A percentile compares a stretch with the other conserved stretches of the same genome.
Evolutionary conservation across 2,113 vertebrate genomes (phyloP).

Genomic region (Silurus meridionalis): DNA sequence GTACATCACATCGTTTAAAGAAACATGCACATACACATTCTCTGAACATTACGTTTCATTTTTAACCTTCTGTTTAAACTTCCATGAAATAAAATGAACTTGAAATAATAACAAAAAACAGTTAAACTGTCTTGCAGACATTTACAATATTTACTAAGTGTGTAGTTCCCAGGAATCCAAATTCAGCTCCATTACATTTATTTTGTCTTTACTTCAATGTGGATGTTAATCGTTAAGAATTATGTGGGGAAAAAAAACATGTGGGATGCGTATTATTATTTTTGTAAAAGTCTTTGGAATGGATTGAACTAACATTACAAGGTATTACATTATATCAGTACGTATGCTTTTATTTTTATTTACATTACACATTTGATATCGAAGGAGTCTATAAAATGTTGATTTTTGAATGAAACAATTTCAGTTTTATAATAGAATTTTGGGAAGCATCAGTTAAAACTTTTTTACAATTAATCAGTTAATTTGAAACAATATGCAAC

Average conservation of each 20-base stretch:
- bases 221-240: not conserved
- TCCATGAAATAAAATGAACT: constrained; percentile 60
- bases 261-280: not conserved
- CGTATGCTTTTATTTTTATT: constrained; percentile 47
- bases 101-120: too few species aligned
- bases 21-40: too few species aligned
- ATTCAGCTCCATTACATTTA: not conserved
- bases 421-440: not conserved
- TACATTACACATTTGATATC: not conserved
- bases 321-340: not conserved
- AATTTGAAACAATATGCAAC: not conserved
- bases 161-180: not conserved
- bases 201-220: not conserved
- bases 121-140: too few species aligned
- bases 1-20: too few species aligned
- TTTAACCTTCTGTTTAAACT: constrained; percentile 56
- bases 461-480: not conserved
- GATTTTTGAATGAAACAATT: not conserved
- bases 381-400: not conserved
- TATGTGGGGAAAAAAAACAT: not conserved
- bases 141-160: too few species aligned
- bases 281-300: not conserved
- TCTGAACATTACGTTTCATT: too few species aligned
- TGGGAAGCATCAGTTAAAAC: not conserved
- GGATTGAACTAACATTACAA: not conserved